Conservation (phyloP, 1,140 invertebrate genomes). For the Caligus rogercresseyi region DNA sequence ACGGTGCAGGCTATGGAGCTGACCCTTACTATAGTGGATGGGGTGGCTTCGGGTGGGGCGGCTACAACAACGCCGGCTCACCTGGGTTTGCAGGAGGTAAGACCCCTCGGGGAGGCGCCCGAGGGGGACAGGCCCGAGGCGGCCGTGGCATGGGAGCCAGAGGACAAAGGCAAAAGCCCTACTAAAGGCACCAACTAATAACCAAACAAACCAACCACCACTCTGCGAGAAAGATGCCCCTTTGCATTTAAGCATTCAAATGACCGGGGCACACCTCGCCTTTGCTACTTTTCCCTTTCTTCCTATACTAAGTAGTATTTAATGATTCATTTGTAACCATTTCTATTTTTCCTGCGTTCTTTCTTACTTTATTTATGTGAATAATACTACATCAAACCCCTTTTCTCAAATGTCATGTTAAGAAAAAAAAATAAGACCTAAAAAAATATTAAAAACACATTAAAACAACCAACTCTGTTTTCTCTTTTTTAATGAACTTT, state of each 20-base stretch:
- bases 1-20: conserved; percentile 13
- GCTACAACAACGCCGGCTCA: neutral
- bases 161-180: neutral
- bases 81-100: neutral
- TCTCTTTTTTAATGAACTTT: too few relatives aligned
- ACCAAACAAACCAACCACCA: too few relatives aligned
- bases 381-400: neutral
- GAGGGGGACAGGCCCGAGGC: neutral
- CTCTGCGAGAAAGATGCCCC: too few relatives aligned
- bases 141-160: neutral
- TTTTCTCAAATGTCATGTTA: neutral
- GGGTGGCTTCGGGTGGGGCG: conserved; percentile 9
- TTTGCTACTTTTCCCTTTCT: neutral
- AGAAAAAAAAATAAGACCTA: neutral
- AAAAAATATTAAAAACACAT: neutral
- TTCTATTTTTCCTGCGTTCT: neutral
- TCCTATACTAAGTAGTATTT: neutral
- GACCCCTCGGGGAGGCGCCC: neutral
- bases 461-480: neutral
- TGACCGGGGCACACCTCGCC: too few relatives aligned
- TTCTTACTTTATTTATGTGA: neutral
- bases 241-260: neutral
- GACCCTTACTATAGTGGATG: conserved; percentile 8
- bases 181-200: too few relatives aligned
- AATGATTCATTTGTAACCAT: neutral